Evolutionary conservation across 2,113 vertebrate genomes (phyloP).

Genomic region (Tor tambroides): DNA sequence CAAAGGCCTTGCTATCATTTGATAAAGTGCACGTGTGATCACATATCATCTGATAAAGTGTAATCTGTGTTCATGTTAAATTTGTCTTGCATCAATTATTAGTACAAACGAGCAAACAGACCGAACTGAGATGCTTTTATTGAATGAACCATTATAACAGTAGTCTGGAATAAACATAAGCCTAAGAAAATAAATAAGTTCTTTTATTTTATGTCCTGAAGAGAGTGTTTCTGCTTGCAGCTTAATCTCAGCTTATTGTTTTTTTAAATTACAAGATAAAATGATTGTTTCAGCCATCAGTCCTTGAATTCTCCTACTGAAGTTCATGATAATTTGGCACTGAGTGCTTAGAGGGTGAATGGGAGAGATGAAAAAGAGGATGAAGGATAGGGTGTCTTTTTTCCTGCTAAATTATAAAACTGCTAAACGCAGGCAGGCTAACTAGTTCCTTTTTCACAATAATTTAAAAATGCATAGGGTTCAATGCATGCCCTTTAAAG

Average conservation of each 20-base stretch:
- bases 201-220: constrained; percentile 2
- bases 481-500: not conserved
- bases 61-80: not conserved
- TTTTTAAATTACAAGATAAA: constrained; percentile 31
- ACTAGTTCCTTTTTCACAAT: not conserved
- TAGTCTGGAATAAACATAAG: constrained; percentile 62
- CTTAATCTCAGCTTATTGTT: not conserved
- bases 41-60: not conserved
- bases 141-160: constrained; percentile 70
- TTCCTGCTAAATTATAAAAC: not conserved
- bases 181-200: constrained; percentile 65
- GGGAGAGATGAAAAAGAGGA: not conserved
- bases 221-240: not conserved
- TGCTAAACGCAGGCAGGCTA: not conserved
- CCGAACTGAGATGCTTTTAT: constrained; percentile 69
- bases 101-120: not conserved
- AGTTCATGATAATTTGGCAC: constrained; percentile 31
- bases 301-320: not conserved
- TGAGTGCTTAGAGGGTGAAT: not conserved
- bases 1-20: not conserved
- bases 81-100: not conserved
- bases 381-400: not conserved
- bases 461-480: not conserved
- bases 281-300: not conserved
- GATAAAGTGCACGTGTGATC: not conserved